Evolutionary conservation across 1,140 invertebrate species (phyloP), one percentile per base, ranked within the genome.

Genomic region (Ceratosolen solmsi): DNA sequence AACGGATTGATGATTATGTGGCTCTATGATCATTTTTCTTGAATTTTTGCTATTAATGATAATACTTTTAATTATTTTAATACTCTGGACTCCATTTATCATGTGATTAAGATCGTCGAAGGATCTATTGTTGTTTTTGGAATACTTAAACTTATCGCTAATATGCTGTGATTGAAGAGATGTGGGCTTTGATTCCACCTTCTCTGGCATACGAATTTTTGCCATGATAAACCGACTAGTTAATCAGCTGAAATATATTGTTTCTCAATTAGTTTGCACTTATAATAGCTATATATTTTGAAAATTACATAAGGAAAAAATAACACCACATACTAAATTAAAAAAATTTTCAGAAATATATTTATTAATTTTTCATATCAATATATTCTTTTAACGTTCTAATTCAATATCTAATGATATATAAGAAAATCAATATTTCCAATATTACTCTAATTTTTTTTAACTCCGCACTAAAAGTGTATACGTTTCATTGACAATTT

Each of bases 141-240:
- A 30, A 63, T 33, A 17, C 30, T 63, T 33, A 17, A 9, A 33
- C 30, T 63, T 30, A 56, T 75, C 73, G 54, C 17, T 60, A 3
- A 25, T 41, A n/a, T 27, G 8, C 20, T 68, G 30, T 9, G 15
- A 11, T 27, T 38, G 13, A 22, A 56, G 27, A 36, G 51, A 11
- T 13, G 20, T 22, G 49, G 22, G 4, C 20, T 56, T 56, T 2
- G 22, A n/a, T 9, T 75, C 30, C 3, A 75, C 22, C 17, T 76
- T 63, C 25, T 76, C 56, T 15, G 74, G 74, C 8, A 54, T 58
- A 7, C 56, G 49, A 25, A 76, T 25, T 8, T 63, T 76, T 46
- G 54, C 74, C 74, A 76, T 63, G 20, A 76, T 63, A 27, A 36
- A 27, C 22, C 46, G 9, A 51, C 54, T 5, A 30, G 20, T 9